Base-by-base conservation (phyloP, 2,888 invertebrate species). In the Cryptocheilus praepositus region DNA sequence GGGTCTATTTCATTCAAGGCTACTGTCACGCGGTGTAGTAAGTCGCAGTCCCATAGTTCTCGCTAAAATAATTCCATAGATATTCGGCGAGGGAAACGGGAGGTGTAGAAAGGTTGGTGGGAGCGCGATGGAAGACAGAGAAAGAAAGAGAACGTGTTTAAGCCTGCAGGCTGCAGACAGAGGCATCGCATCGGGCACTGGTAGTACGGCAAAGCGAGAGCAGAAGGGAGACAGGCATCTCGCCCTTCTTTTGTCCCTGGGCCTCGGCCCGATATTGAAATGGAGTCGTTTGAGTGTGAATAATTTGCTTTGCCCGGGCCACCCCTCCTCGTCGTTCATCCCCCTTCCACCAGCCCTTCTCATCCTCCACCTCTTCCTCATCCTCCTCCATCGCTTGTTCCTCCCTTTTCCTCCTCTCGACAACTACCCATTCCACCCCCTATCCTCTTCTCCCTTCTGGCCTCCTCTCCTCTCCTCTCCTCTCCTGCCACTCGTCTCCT, bases 271-370 rank as follows among this genome's bases (percentile, higher is more conserved):
- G 91, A 90, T 91, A 91, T 92, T 92, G 92, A 92, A 92, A 92
- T 92, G 92, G 92, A 92, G 91, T 92, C 92, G 91, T 92, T 92
- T 92, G 91, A 91, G 91, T 91, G 92, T 92, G 90, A 92, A 90
- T 92, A 92, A 93, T 92, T 91, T 91, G 91, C 91, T 92, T 92
- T 91, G 90, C 90, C 88, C 86, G 85, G 85, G 81, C 81, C 80
- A 80, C 77, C 85, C 81, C 80, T 78, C 81, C 81, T 81, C 76
- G 80, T 80, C 77, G 79, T 82, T 55, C 73, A 69, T 62, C 71
- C 61, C 67, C 58, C 55, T 45, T 49, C 53, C 44, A 66, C 60
- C 72, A 62, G 64, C 64, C 70, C 36, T 60, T 60, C 67, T 36
- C 67, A 61, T 72, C 56, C 44, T 61, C 60, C 64, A 52, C 69